These are phyloP conservation scores for Macrocentrus cingulum DNA, from an alignment of 1,140 invertebrate genomes.

Conservation along the genomic window DNA sequence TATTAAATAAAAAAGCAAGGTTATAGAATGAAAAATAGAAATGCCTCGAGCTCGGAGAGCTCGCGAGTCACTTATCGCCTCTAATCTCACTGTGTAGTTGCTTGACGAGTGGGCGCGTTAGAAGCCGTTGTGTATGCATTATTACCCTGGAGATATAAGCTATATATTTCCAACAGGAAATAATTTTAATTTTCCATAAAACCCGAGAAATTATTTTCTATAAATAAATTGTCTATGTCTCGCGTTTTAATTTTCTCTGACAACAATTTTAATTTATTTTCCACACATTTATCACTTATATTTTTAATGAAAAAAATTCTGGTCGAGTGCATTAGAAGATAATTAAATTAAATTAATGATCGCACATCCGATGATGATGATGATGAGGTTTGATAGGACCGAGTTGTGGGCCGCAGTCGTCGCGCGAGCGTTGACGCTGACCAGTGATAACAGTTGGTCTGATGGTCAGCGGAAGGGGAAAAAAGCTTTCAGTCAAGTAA, in stretches of 20 bases:
- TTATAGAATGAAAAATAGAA: too few species aligned
- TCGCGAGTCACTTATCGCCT: conserved; percentile 29
- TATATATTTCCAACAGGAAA: not conserved
- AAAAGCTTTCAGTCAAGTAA: conserved; percentile 35
- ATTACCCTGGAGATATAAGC: not conserved
- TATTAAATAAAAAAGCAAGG: too few species aligned
- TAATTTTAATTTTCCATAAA: too few species aligned
- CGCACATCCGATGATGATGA: too few species aligned
- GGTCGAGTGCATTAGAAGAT: too few species aligned
- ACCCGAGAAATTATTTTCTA: too few species aligned
- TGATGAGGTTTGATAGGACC: conserved; percentile 23
- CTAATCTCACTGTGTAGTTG: conserved; percentile 36
- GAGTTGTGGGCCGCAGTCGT: conserved; percentile 37
- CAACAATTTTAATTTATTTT: too few species aligned
- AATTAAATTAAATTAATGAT: too few species aligned
- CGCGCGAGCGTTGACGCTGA: conserved; percentile 37
- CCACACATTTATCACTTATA: too few species aligned
- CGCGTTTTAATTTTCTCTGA: too few species aligned
- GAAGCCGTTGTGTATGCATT: conserved; percentile 17
- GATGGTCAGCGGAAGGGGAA: not conserved
- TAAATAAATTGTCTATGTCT: too few species aligned
- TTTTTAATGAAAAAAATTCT: too few species aligned
- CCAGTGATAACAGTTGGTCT: conserved; percentile 13
- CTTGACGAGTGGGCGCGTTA: conserved; percentile 32
- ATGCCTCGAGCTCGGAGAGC: not conserved